Evolutionary conservation across 2,888 invertebrate genomes (phyloP).

Genomic region (Clusia tigrina): DNA sequence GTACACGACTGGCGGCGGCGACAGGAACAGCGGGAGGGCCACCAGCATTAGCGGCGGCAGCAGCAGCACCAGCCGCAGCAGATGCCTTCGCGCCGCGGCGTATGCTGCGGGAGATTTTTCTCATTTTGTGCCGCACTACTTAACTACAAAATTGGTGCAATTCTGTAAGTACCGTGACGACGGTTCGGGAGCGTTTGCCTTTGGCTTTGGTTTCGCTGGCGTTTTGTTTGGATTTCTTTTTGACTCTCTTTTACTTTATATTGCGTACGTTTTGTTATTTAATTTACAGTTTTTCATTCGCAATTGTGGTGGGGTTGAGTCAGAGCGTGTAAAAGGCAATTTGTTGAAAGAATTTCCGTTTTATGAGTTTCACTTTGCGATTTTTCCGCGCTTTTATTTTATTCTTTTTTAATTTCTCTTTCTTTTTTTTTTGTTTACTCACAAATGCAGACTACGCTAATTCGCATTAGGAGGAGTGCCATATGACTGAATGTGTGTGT

Average conservation of each 20-base stretch:
- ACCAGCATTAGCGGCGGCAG: conserved; percentile 6
- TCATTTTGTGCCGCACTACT: conserved; percentile 47
- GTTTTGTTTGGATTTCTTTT: conserved; percentile 18
- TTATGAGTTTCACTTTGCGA: conserved; percentile 12
- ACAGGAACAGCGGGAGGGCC: conserved; percentile 11
- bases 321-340: neutral
- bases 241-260: conserved; percentile 10
- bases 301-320: neutral
- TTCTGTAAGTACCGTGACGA: conserved; percentile 19
- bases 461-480: too few relatives aligned
- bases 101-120: conserved; percentile 51
- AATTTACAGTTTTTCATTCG: conserved; percentile 24
- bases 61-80: conserved; percentile 31
- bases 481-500: conserved; percentile 15
- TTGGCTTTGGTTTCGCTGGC: conserved; percentile 23
- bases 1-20: conserved; percentile 23
- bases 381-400: neutral
- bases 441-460: too few relatives aligned
- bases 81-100: conserved; percentile 39
- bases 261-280: conserved; percentile 21
- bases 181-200: conserved; percentile 25
- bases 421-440: conserved; percentile 3
- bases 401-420: neutral
- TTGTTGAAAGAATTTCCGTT: conserved; percentile 13
- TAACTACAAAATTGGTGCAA: conserved; percentile 13